Evolutionary conservation across 2,113 vertebrate species (phyloP).

Genomic region (Pomatostomus ruficeps): DNA sequence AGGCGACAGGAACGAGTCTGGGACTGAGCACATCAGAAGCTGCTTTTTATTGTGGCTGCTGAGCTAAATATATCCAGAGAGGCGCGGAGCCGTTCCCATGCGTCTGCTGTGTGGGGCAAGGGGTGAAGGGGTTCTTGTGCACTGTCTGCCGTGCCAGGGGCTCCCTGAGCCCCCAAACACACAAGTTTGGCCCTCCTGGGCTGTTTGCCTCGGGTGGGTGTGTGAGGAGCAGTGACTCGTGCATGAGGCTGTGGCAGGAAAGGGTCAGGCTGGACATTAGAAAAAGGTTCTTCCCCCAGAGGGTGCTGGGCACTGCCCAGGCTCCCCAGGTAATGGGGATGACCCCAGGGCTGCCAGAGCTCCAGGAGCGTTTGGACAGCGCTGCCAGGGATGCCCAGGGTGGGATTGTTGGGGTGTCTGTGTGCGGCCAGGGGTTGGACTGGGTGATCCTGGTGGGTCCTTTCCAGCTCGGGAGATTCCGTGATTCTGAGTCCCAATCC

Average conservation of each 20-base stretch:
- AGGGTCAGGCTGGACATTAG: fast-evolving
- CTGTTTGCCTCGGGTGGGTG: fast-evolving
- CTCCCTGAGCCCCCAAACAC: not conserved
- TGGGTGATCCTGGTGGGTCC: not conserved
- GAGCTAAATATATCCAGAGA: not conserved
- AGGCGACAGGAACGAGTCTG: not conserved
- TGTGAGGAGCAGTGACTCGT: fast-evolving
- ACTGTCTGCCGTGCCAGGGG: not conserved
- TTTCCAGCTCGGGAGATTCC: not conserved
- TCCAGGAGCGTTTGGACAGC: fast-evolving
- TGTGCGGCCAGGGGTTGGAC: not conserved
- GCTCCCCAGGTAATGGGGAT: not conserved
- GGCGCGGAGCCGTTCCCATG: not conserved
- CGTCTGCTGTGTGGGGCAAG: fast-evolving
- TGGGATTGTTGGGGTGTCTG: not conserved
- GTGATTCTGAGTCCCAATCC: not conserved
- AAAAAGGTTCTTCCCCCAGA: not conserved
- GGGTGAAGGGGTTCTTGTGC: not conserved
- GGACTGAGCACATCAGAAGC: conserved; percentile 2
- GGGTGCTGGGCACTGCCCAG: not conserved
- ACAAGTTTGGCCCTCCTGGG: too few species aligned
- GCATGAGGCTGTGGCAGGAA: fast-evolving
- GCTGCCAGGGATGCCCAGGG: fast-evolving
- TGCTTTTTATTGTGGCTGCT: conserved; percentile 6
- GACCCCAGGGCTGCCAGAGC: not conserved